A percentile compares a stretch with the other conserved stretches of the same genome.
These are phyloP conservation scores for Polydrusus pterygomalis DNA, from an alignment of 2,888 invertebrate genomes.

Conservation along the genomic window DNA sequence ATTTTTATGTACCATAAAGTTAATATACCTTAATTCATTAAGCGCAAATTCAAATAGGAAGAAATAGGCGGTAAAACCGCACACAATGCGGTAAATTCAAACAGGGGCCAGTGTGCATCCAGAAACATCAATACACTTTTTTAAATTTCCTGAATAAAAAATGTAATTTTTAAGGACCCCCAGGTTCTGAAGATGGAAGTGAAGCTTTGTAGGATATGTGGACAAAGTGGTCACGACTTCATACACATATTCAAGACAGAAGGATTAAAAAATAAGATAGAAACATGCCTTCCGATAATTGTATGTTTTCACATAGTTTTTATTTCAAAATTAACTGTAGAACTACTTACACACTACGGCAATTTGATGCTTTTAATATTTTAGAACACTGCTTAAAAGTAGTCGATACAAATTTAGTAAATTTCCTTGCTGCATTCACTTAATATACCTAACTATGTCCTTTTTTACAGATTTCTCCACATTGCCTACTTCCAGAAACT, in stretches of 20 bases:
- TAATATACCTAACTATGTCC: not conserved
- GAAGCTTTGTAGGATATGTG: slow-evolving; percentile 70
- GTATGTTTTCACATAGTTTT: slow-evolving; percentile 63
- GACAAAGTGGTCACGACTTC: slow-evolving; percentile 67
- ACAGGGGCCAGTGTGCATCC: not conserved
- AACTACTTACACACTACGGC: not conserved
- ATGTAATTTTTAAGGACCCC: slow-evolving; percentile 31
- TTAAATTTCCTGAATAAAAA: slow-evolving; percentile 28
- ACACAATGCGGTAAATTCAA: slow-evolving; percentile 11
- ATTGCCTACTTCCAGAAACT: slow-evolving; percentile 69
- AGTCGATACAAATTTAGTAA: not conserved
- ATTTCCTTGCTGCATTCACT: not conserved
- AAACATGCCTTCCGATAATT: slow-evolving; percentile 71
- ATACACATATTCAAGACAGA: slow-evolving; percentile 69
- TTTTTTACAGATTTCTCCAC: slow-evolving; percentile 65
- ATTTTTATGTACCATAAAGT: slow-evolving; percentile 41
- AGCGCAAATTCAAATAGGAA: not conserved
- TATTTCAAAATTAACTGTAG: not conserved
- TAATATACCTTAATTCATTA: not conserved
- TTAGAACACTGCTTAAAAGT: not conserved
- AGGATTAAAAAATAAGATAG: slow-evolving; percentile 69
- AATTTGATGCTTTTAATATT: not conserved
- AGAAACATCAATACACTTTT: not conserved
- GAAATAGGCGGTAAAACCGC: slow-evolving; percentile 1
- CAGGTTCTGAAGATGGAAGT: slow-evolving; percentile 65